A percentile compares a stretch with the other conserved stretches of the same genome.
These are phyloP conservation scores for Tiliacea citrago DNA, from an alignment of 2,888 invertebrate species.

Conservation along the genomic window DNA sequence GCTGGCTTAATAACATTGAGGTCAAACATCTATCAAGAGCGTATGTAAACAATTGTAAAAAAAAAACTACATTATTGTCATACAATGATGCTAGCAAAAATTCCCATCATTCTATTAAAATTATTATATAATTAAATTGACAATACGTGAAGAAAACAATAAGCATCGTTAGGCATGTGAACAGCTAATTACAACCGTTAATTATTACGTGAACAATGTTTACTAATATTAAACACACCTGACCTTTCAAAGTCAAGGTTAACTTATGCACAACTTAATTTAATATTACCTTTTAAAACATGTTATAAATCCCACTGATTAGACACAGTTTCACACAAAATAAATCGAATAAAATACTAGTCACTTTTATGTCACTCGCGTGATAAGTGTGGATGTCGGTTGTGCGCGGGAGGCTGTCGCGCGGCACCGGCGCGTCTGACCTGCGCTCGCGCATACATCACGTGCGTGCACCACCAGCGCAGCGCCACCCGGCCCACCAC, in stretches of 20 bases:
- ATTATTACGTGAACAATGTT: conserved; percentile 75
- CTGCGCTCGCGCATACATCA: conserved; percentile 86
- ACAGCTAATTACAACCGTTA: conserved; percentile 67
- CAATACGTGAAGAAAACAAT: conserved; percentile 68
- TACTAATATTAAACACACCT: conserved; percentile 68
- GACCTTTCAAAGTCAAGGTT: conserved; percentile 72
- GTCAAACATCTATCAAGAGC: conserved; percentile 11
- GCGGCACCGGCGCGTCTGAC: conserved; percentile 84
- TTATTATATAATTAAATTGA: conserved; percentile 65
- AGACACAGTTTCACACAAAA: conserved; percentile 69
- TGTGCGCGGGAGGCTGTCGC: conserved; percentile 88
- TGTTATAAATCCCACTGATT: conserved; percentile 68
- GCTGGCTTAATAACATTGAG: no score
- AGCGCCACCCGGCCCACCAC: conserved; percentile 82
- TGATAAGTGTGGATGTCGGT: conserved; percentile 74
- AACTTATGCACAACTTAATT: conserved; percentile 63
- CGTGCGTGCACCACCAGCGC: conserved; percentile 84
- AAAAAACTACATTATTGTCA: conserved; percentile 32
- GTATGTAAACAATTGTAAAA: conserved; percentile 30
- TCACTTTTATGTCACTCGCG: conserved; percentile 83
- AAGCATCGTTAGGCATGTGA: conserved; percentile 69
- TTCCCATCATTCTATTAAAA: conserved; percentile 60
- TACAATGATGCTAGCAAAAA: conserved; percentile 44
- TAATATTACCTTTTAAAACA: conserved; percentile 78
- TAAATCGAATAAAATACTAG: conserved; percentile 62